Base-by-base conservation (phyloP, 2,888 invertebrate species). In the Parelbella ahira region DNA sequence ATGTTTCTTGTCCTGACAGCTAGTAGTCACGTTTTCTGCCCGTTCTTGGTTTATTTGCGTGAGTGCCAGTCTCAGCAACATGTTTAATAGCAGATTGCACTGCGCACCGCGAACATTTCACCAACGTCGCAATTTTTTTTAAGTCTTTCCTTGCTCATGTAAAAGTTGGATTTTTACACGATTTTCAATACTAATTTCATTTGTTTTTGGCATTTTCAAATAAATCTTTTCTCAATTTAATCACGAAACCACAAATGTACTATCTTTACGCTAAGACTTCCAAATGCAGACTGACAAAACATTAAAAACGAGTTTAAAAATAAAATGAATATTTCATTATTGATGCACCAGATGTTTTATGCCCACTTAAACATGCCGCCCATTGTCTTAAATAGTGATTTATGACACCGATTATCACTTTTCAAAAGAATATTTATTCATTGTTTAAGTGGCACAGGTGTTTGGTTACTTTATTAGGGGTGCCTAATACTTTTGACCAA, bases 21-120 rank as follows among this genome's bases (percentile, higher is more conserved):
- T 37, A 27, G 48, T 42, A 37, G 44, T 44, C 42, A 24, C 47
- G 47, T 44, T 47, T 47, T 39, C 44, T 30, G 33, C 45, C 48
- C 25, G 42, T 48, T 48, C 30, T 48, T 32, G 48, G 45, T 41
- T 37, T 44, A 41, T 47, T 44, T 27, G 36, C 41, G 39, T 47
- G 47, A 37, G 41, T 30, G 39, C 41, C 47, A 29, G 41, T 44
- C 37, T 39, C 11, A 18, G 37, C 41, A 42, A 48, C 45, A 21
- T 37, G 48, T 42, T 45, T 28, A 34, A 47, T 43, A 43, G 45
- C 34, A n/a, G 34, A 34, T 34, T 34, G 34, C 4, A 29, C 29
- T 8, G 29, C 29, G 15, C 29, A 29, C 3, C 29, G 29, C 29
- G 29, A 29, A 29, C 29, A 29, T 9, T 29, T 29, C 5, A 36